Evolutionary conservation across 1,140 invertebrate genomes (phyloP).

Genomic region (Cotesia glomerata): DNA sequence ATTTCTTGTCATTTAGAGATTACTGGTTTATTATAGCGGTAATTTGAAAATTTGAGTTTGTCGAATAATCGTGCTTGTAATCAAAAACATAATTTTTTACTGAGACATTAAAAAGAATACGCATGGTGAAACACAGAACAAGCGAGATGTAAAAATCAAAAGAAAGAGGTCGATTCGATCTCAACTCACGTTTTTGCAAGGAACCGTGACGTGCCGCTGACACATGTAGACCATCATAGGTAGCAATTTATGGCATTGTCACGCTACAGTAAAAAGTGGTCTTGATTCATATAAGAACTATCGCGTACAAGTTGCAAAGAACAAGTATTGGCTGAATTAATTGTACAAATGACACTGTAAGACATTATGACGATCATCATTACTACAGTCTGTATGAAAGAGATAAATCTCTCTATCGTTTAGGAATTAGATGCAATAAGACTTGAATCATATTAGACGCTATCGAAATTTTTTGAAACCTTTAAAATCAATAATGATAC

Average conservation of each 20-base stretch:
- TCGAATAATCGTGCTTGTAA: background rate
- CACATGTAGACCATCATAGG: constrained; percentile 61
- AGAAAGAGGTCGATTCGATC: constrained; percentile 22
- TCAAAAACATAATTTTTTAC: background rate
- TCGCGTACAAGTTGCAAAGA: constrained; percentile 21
- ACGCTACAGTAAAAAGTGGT: constrained; percentile 47
- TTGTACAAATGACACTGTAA: constrained; percentile 52
- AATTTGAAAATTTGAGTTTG: no score
- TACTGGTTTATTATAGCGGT: no score
- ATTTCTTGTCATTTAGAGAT: no score
- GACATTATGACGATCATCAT: constrained; percentile 25
- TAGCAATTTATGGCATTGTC: constrained; percentile 57
- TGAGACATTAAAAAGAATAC: background rate
- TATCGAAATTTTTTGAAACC: no score
- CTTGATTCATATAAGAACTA: constrained; percentile 32
- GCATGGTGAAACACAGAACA: constrained; percentile 33
- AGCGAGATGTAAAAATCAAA: constrained; percentile 57
- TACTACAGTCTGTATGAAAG: no score
- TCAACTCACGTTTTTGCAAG: constrained; percentile 55
- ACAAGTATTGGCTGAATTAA: constrained; percentile 57
- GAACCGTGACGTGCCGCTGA: constrained; percentile 56
- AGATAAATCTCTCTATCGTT: no score
- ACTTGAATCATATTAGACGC: no score
- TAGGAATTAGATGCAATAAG: no score
- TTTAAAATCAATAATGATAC: no score